Percentiles rank a stretch among this genome's conserved stretches.
Conservation (phyloP, 2,888 invertebrate genomes). For the Pristionchus fissidentatus region DNA sequence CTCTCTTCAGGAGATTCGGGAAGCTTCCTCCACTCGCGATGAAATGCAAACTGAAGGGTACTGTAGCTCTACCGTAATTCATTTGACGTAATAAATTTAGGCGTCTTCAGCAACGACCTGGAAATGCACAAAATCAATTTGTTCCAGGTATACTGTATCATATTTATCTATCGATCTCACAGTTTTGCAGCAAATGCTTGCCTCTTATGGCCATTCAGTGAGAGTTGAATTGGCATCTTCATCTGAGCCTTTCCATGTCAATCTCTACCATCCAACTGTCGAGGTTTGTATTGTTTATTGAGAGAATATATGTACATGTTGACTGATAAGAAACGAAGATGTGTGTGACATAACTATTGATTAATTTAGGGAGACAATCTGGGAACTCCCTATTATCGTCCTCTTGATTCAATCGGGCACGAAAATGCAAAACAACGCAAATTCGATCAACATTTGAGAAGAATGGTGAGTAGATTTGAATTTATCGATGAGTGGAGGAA, state of each 20-base stretch:
- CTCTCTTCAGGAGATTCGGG: slow-evolving; percentile 8
- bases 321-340: background rate
- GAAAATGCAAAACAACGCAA: slow-evolving; percentile 10
- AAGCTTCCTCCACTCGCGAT: slow-evolving; percentile 34
- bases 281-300: background rate
- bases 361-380: background rate
- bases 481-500: background rate
- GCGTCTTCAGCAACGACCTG: slow-evolving; percentile 32
- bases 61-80: background rate
- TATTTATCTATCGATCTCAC: background rate
- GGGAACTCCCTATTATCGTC: slow-evolving; percentile 1
- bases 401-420: background rate
- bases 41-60: slow-evolving; percentile 41
- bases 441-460: slow-evolving; percentile 30
- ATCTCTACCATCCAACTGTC: slow-evolving; percentile 41
- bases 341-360: background rate
- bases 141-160: background rate
- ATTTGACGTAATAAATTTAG: background rate
- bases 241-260: slow-evolving; percentile 29
- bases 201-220: background rate
- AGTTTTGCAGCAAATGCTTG: background rate
- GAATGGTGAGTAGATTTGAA: slow-evolving; percentile 9
- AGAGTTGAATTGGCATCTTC: slow-evolving; percentile 25
- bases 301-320: background rate
- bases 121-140: slow-evolving; percentile 1